Evolutionary conservation across 1,140 invertebrate genomes (phyloP).

Genomic region (Bombus pyrosoma): DNA sequence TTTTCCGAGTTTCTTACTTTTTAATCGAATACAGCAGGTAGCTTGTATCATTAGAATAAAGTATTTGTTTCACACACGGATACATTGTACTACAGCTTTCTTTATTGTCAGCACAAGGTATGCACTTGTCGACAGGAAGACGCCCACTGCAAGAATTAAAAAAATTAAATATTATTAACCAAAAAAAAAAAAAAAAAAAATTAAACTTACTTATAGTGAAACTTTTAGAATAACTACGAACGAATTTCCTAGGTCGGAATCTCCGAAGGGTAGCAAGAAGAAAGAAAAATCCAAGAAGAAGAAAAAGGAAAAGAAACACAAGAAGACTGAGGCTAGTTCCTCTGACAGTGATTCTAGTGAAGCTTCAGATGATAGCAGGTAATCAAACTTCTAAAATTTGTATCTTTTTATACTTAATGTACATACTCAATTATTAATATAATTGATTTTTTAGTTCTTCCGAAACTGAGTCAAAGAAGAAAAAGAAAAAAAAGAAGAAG

Average conservation of each 20-base stretch:
- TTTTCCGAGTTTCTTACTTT: slow-evolving; percentile 40
- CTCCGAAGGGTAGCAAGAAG: slow-evolving; percentile 76
- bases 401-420: background rate
- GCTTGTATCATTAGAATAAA: slow-evolving; percentile 66
- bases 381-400: background rate
- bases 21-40: slow-evolving; percentile 44
- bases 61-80: slow-evolving; percentile 70
- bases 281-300: slow-evolving; percentile 81
- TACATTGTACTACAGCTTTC: slow-evolving; percentile 72
- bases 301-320: slow-evolving; percentile 79
- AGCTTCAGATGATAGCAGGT: slow-evolving; percentile 78
- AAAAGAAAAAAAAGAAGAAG: slow-evolving; percentile 78
- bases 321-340: slow-evolving; percentile 75
- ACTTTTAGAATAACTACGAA: slow-evolving; percentile 35
- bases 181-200: slow-evolving; percentile 68
- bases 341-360: slow-evolving; percentile 78
- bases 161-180: slow-evolving; percentile 64
- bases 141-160: slow-evolving; percentile 78
- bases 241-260: slow-evolving; percentile 78
- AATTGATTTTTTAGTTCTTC: slow-evolving; percentile 65
- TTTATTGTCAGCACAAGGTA: slow-evolving; percentile 81
- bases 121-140: slow-evolving; percentile 80
- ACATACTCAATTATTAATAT: background rate
- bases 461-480: slow-evolving; percentile 76
- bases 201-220: slow-evolving; percentile 22